These are phyloP conservation scores for Nyctibius grandis DNA, from an alignment of 2,797 vertebrate genomes.

Conservation along the genomic window DNA sequence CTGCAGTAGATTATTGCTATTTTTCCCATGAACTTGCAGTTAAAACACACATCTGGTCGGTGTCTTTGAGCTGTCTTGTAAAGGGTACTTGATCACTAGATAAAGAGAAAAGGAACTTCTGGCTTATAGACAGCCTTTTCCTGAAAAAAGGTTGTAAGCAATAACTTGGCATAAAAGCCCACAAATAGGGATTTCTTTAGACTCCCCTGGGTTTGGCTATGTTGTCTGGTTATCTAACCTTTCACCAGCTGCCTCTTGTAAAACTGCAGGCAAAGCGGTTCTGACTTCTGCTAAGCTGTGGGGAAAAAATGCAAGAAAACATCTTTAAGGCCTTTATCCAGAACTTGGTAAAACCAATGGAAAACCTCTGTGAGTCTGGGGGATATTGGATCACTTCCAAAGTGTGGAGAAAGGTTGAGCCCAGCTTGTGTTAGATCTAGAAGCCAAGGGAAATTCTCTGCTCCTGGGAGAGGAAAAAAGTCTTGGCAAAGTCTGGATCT, in stretches of 20 bases:
- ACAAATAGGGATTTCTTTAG: neutral
- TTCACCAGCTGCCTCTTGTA: slow-evolving; percentile 34
- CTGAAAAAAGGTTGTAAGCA: neutral
- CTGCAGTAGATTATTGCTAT: neutral
- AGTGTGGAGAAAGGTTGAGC: neutral
- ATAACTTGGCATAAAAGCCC: neutral
- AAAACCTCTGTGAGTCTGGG: neutral
- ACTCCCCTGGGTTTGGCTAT: neutral
- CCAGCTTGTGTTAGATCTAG: neutral
- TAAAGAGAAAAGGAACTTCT: slow-evolving; percentile 10
- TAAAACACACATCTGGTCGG: slow-evolving; percentile 1
- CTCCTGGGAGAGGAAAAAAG: neutral
- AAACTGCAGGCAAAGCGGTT: slow-evolving; percentile 27
- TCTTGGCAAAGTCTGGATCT: neutral
- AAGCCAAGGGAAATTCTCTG: slow-evolving; percentile 12
- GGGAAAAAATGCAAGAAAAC: neutral
- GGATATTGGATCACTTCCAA: neutral
- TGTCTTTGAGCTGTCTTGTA: neutral
- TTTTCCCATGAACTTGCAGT: neutral
- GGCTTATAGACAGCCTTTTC: neutral
- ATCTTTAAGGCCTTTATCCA: neutral
- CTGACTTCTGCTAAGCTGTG: neutral
- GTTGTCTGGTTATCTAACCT: slow-evolving; percentile 42
- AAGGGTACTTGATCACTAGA: neutral
- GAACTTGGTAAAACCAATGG: neutral